phyloP scores from a whole-genome alignment of 2,888 invertebrate genomes.

The Scaptomyza parva region DNA sequence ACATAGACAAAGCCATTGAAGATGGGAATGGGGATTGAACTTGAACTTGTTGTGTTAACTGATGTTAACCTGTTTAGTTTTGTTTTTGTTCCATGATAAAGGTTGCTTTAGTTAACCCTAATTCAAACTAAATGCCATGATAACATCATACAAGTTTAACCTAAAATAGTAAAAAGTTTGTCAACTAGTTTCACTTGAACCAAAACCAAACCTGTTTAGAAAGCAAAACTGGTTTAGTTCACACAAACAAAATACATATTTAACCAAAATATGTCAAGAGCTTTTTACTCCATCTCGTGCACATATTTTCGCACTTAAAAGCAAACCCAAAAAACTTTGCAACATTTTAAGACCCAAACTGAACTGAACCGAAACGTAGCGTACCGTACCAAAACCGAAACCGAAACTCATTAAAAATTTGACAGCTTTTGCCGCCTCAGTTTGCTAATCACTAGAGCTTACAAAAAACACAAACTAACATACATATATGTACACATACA shows the following conservation, averaged over 20 bases:
- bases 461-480: background rate
- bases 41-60: too few relatives aligned
- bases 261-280: too few relatives aligned
- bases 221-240: background rate
- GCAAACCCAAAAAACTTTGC: background rate
- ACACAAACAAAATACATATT: too few relatives aligned
- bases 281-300: too few relatives aligned
- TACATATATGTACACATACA: background rate
- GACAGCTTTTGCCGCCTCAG: background rate
- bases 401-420: constrained; percentile 4
- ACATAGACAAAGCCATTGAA: background rate
- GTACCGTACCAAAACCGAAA: too few relatives aligned
- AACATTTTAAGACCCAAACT: background rate
- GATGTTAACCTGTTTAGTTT: background rate
- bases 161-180: background rate
- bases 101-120: background rate
- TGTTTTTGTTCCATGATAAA: background rate
- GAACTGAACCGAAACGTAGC: background rate
- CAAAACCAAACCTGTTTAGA: too few relatives aligned
- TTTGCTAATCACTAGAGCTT: constrained; percentile 1
- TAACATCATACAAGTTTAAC: background rate
- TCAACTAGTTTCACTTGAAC: background rate
- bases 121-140: background rate
- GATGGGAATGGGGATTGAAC: background rate
- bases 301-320: background rate